Base-by-base conservation (phyloP, 2,113 vertebrate genomes). In the Conger conger region DNA sequence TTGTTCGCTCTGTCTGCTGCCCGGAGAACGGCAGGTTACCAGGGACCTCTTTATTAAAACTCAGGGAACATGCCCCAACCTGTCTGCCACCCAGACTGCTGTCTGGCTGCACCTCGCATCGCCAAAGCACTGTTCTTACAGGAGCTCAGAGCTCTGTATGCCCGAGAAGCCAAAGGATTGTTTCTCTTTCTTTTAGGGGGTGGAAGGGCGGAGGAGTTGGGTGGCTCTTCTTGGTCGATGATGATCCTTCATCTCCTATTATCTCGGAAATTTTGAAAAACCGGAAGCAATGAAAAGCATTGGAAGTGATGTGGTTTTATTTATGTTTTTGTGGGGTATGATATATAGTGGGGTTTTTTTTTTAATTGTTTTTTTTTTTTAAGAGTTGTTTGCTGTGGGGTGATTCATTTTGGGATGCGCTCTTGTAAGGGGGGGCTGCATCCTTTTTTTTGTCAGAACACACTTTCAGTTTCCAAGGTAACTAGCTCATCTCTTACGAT, bases 41-140 rank as follows among this genome's bases (percentile, higher is more conserved):
- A 40, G 78, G 78, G 36, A 40, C 78, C 78, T 40, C 78, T 7
- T 79, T 38, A 79, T 40, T 73, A 73, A 73, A 79, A 36, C 78
- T 79, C 78, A 79, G 78, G 78, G 42, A 79, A 79, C 78, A 79
- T 79, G 78, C 38, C 78, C 37, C 36, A 79, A 79, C 78, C 78
- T 79, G 78, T 79, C 38, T 36, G 20, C 36, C 78, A 73, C 68
- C 27, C n/a, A 11, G 27, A 33, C 27, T 33, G n/a, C 57, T 23
- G 57, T 27, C 57, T 63, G 57, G 57, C 57, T 63, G 20, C 57
- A 18, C 4, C 57, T 27, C 33, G 13, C 20, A 63, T 63, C 57
- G 18, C 78, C 36, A 23, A 40, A 40, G 18, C 57, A 63, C 4
- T 40, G 38, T 23, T 42, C 78, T 79, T 13, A 37, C 68, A 33